These are phyloP conservation scores for Hypanus sabinus DNA, from an alignment of 2,113 vertebrate species.

Conservation along the genomic window DNA sequence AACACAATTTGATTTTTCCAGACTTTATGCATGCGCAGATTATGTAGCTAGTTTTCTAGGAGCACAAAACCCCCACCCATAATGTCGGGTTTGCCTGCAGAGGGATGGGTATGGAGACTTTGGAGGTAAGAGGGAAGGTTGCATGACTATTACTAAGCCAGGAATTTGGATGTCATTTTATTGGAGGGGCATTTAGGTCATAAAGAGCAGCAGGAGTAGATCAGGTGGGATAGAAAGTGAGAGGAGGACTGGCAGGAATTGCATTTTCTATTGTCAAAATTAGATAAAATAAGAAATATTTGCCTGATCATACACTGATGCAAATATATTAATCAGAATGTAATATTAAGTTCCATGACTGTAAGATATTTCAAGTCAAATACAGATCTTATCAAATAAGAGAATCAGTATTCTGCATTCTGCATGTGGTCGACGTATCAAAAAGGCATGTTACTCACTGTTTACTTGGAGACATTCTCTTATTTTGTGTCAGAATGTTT, in stretches of 20 bases:
- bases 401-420: neutral
- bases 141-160: neutral
- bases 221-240: neutral
- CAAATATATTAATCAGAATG: neutral
- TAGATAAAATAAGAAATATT: neutral
- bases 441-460: neutral
- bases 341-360: neutral
- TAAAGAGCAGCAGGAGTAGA: neutral
- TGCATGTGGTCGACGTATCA: neutral
- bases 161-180: neutral
- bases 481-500: neutral
- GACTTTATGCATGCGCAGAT: no score
- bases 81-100: no score
- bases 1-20: no score
- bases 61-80: no score
- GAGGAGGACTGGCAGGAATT: neutral
- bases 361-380: neutral
- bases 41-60: no score
- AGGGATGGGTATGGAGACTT: neutral
- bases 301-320: neutral
- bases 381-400: neutral
- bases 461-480: neutral
- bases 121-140: neutral
- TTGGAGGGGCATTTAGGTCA: neutral
- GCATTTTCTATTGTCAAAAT: neutral